A percentile compares a stretch with the other conserved stretches of the same genome.
Evolutionary conservation across 2,797 vertebrate genomes (phyloP).

Genomic region (Picus viridis): DNA sequence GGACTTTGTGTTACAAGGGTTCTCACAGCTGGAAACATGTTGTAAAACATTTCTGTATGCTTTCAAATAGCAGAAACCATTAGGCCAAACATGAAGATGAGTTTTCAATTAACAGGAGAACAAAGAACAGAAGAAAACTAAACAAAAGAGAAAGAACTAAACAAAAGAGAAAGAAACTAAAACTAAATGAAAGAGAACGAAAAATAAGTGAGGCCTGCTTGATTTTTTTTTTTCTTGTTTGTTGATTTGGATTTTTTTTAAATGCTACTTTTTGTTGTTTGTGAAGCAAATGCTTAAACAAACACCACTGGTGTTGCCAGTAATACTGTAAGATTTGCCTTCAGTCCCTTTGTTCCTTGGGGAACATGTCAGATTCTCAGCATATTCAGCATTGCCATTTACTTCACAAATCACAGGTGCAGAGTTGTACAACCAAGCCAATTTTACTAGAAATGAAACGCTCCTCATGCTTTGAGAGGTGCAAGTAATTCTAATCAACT

Average conservation of each 20-base stretch:
- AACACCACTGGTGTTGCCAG: slow-evolving; percentile 59
- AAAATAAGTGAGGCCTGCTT: not conserved
- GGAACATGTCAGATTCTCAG: slow-evolving; percentile 70
- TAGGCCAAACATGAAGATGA: not conserved
- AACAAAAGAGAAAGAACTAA: slow-evolving; percentile 30
- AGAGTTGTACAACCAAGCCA: slow-evolving; percentile 50
- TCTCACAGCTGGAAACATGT: not conserved
- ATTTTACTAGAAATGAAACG: slow-evolving; percentile 70
- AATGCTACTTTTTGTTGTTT: slow-evolving; percentile 57
- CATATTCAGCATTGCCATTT: slow-evolving; percentile 72
- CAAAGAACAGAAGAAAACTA: slow-evolving; percentile 40
- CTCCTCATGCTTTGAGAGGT: not conserved
- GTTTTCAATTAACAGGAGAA: slow-evolving; percentile 31
- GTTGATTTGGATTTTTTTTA: slow-evolving; percentile 29
- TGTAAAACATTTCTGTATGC: not conserved
- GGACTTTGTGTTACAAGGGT: not conserved
- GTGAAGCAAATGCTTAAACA: slow-evolving; percentile 70
- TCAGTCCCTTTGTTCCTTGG: slow-evolving; percentile 73
- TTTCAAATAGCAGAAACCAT: not conserved
- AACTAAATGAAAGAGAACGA: slow-evolving; percentile 16
- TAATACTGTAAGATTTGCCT: slow-evolving; percentile 77
- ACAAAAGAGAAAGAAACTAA: too few relatives aligned
- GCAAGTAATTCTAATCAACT: not conserved
- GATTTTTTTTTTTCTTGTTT: not conserved
- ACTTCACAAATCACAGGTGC: slow-evolving; percentile 72